These are phyloP conservation scores for Dexiosoma caninum DNA, from an alignment of 2,888 invertebrate genomes.

Conservation along the genomic window DNA sequence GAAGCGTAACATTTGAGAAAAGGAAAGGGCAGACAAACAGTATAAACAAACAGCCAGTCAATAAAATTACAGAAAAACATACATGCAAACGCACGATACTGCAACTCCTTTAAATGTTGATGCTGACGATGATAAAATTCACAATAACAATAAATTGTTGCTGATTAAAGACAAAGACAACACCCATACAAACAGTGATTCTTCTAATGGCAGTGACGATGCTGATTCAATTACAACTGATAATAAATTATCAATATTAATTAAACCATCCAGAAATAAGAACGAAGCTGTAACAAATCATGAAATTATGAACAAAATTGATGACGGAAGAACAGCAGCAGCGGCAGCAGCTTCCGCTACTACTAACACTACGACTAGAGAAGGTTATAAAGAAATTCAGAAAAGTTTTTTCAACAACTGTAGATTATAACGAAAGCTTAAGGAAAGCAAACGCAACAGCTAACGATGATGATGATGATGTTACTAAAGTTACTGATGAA, in stretches of 20 bases:
- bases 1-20: constrained; percentile 17
- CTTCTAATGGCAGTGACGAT: neutral
- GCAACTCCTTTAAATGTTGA: too few species aligned
- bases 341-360: neutral
- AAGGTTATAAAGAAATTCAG: neutral
- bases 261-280: constrained; percentile 19
- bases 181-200: neutral
- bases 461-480: neutral
- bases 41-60: neutral
- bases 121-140: neutral
- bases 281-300: constrained; percentile 6
- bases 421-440: neutral
- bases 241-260: constrained; percentile 38
- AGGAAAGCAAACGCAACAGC: neutral
- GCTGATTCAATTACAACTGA: constrained; percentile 13
- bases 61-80: constrained; percentile 12
- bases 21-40: constrained; percentile 13
- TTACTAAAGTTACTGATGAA: neutral
- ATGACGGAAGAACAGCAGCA: neutral
- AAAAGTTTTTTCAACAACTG: neutral
- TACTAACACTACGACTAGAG: neutral
- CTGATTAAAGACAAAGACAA: constrained; percentile 27
- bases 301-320: constrained; percentile 22
- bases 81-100: neutral
- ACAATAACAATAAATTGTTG: constrained; percentile 44